Conservation (phyloP, 2,888 invertebrate genomes). For the Diabrotica balteata region DNA sequence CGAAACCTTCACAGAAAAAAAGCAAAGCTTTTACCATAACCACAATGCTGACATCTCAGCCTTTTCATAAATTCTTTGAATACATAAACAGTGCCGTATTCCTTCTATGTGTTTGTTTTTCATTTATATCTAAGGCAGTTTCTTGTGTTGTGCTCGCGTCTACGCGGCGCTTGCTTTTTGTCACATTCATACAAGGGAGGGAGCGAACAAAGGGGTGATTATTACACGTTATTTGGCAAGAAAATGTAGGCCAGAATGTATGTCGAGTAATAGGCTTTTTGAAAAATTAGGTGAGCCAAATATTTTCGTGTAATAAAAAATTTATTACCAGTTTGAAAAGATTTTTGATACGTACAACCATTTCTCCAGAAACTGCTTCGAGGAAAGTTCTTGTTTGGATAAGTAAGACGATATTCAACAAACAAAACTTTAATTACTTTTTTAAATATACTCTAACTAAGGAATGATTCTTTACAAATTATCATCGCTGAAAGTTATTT, state of each 20-base stretch:
- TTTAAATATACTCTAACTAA: too few relatives aligned
- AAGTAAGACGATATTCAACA: too few relatives aligned
- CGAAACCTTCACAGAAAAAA: not conserved
- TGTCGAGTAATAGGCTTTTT: not conserved
- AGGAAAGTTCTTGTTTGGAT: too few relatives aligned
- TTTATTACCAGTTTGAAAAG: too few relatives aligned
- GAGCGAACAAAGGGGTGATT: slow-evolving; percentile 15
- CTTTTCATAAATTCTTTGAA: slow-evolving; percentile 18
- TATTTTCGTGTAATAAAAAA: too few relatives aligned
- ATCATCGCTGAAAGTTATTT: too few relatives aligned
- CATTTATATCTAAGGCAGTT: slow-evolving; percentile 15
- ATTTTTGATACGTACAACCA: too few relatives aligned
- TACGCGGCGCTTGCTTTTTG: slow-evolving; percentile 5
- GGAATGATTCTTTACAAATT: too few relatives aligned
- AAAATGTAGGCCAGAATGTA: not conserved
- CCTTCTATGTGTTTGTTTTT: slow-evolving; percentile 16
- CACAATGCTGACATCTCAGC: slow-evolving; percentile 7
- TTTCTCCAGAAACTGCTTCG: too few relatives aligned
- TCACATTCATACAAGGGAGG: not conserved
- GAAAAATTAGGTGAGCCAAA: too few relatives aligned
- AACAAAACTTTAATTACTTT: too few relatives aligned
- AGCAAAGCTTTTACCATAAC: not conserved
- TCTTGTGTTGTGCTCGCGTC: slow-evolving; percentile 11
- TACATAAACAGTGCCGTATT: slow-evolving; percentile 18
- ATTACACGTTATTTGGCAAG: slow-evolving; percentile 1